Evolutionary conservation across 2,888 invertebrate genomes (phyloP).

Genomic region (Tipula lateralis): DNA sequence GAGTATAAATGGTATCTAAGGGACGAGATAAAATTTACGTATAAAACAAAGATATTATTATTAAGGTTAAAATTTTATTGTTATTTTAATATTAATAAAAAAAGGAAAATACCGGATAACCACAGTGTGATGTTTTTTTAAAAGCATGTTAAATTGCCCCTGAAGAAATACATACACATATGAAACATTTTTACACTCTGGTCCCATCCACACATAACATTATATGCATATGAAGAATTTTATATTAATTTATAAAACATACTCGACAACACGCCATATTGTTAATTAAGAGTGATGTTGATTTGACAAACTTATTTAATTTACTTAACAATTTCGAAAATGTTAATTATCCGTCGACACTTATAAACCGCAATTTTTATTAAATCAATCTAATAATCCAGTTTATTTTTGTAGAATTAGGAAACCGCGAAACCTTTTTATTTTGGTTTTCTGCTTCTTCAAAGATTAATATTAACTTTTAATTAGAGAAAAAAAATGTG

Average conservation of each 20-base stretch:
- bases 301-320: background rate
- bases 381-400: background rate
- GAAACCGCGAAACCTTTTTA: background rate
- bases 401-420: background rate
- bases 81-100: background rate
- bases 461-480: background rate
- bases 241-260: background rate
- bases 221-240: too few relatives aligned
- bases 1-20: background rate
- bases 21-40: background rate
- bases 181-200: background rate
- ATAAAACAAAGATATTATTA: background rate
- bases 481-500: background rate
- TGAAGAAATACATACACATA: background rate
- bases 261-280: background rate
- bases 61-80: background rate
- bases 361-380: background rate
- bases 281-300: background rate
- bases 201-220: background rate
- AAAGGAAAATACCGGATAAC: background rate
- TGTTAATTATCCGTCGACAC: background rate
- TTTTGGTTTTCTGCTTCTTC: background rate
- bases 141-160: background rate
- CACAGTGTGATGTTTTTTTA: conserved; percentile 20
- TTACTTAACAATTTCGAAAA: background rate